Base-by-base conservation (phyloP, 2,888 invertebrate genomes). In the Melanophora roralis region DNA sequence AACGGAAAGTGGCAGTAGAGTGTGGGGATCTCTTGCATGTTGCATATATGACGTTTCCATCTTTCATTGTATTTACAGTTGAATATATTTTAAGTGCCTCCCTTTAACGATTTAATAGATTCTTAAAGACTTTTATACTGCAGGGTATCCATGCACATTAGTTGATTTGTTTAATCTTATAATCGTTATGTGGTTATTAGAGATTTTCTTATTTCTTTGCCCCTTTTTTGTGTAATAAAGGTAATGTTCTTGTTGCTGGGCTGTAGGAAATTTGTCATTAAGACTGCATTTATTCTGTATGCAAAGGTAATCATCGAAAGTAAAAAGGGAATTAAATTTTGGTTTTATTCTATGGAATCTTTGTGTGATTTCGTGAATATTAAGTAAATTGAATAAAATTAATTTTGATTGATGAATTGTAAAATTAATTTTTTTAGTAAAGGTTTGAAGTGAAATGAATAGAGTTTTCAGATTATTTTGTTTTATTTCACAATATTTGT, bases 101-200 rank as follows among this genome's bases (percentile, higher is more conserved):
- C 1, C 72, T 68, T 55, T 68, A 19, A 27, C 62, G 38, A 40
- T 72, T 68, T 80, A 76, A 80, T 80, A 68, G 80, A 80, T 80
- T 76, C 80, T 80, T 80, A 80, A 80, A 80, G 80, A 80, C 72
- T 76, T 73, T 38, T 57, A 57, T 45, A 64, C 76, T 76, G 62
- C 51, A 72, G 76, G 80, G 72, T 80, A 80, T 76, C 76, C 68
- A 73, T 76, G 80, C 64, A 80, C 76, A 80, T 80, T 80, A 80
- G 72, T 76, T 76, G 76, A 80, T 80, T 80, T 80, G 64, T 80
- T 76, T 80, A 80, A 80, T 80, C 80, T 80, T 76, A 80, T 80
- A 80, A 80, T 80, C 80, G 76, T 80, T 80, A 73, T 80, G 80
- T 76, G 80, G 80, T 76, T 76, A 73, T 76, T 73, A 76, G 68